A percentile compares a stretch with the other conserved stretches of the same genome.
phyloP scores from a whole-genome alignment of 2,797 vertebrate species.

The Acrossocheilus fasciatus region DNA sequence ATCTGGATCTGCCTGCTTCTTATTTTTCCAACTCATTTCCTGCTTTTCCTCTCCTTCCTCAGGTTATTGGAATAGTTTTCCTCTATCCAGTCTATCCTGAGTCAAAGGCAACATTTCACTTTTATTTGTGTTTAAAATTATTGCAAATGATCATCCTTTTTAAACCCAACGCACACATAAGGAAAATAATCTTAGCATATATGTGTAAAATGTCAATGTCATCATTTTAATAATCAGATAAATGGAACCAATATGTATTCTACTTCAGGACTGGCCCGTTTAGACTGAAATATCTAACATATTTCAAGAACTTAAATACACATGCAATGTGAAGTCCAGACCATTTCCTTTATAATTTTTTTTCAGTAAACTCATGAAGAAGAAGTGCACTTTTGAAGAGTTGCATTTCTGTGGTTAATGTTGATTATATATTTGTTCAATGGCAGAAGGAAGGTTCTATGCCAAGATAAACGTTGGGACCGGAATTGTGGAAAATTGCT shows the following conservation, averaged over 20 bases:
- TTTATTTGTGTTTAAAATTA: background rate
- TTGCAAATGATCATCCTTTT: background rate
- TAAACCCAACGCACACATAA: background rate
- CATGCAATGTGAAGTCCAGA: constrained; percentile 27
- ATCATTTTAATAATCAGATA: background rate
- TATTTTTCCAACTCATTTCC: constrained; percentile 86
- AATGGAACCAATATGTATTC: constrained; percentile 12
- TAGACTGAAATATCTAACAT: constrained; percentile 22
- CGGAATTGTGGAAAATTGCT: constrained; percentile 41
- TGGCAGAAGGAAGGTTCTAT: constrained; percentile 57
- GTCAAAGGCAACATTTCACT: constrained; percentile 40
- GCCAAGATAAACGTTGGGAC: constrained; percentile 74
- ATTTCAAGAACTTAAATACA: constrained; percentile 28
- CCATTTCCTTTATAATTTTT: constrained; percentile 8
- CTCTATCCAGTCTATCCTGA: constrained; percentile 52
- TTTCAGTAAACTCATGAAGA: constrained; percentile 50
- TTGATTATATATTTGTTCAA: constrained; percentile 76
- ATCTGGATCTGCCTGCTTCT: constrained; percentile 79
- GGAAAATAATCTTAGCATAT: background rate
- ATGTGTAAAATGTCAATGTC: background rate
- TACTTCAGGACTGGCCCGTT: constrained; percentile 8
- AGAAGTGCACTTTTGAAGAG: constrained; percentile 68
- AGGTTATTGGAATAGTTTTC: constrained; percentile 82
- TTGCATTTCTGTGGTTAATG: constrained; percentile 66
- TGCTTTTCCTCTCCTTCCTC: constrained; percentile 80